Evolutionary conservation across 2,797 vertebrate genomes (phyloP).

Genomic region (Chrysocyon brachyurus): DNA sequence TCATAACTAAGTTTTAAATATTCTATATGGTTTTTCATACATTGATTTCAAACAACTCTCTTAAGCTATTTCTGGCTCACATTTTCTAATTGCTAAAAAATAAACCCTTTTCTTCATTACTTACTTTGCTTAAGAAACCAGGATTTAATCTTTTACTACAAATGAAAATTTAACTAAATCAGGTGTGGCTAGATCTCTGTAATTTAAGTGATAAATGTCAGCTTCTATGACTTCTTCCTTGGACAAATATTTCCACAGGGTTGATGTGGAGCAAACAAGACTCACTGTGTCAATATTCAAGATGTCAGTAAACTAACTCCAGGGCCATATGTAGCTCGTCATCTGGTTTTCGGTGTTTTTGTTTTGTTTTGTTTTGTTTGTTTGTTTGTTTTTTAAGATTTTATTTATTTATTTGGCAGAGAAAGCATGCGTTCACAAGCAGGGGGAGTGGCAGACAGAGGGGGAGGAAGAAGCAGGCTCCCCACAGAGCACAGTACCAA

Average conservation of each 20-base stretch:
- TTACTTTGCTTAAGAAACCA: background rate
- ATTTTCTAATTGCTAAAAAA: slow-evolving; percentile 48
- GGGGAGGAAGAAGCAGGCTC: no score
- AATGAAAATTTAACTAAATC: background rate
- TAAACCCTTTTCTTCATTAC: background rate
- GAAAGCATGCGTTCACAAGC: no score
- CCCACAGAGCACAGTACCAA: no score
- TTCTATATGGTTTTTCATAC: slow-evolving; percentile 18
- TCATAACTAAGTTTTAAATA: slow-evolving; percentile 9
- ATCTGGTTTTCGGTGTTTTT: background rate
- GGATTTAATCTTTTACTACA: background rate
- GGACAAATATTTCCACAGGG: background rate
- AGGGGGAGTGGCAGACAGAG: no score
- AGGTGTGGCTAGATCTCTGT: background rate
- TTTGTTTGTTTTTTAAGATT: no score
- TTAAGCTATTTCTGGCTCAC: slow-evolving; percentile 36
- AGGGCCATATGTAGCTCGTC: background rate
- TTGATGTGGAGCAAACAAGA: fast-evolving
- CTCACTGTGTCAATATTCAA: background rate
- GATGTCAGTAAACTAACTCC: background rate
- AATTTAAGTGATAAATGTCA: background rate
- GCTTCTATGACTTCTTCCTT: background rate
- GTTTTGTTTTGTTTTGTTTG: no score
- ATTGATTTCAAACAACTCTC: background rate
- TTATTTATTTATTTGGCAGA: no score